These are phyloP conservation scores for Platerodrilus igneus DNA, from an alignment of 2,888 invertebrate species.

Conservation along the genomic window DNA sequence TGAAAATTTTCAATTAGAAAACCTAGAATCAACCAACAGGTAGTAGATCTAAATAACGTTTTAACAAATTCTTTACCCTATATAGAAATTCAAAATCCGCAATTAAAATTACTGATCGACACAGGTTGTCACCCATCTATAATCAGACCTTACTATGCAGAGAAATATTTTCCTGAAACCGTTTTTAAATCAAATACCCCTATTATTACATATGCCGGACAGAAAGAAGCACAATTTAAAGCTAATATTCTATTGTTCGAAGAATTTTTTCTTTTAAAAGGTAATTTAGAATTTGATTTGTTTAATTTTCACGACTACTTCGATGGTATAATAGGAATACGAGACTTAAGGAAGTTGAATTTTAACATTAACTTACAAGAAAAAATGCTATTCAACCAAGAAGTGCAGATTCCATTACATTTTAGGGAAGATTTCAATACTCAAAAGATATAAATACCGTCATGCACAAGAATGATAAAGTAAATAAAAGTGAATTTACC, in stretches of 20 bases:
- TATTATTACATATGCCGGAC: conserved; percentile 8
- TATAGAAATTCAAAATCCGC: conserved; percentile 9
- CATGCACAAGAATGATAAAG: no score
- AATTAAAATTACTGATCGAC: conserved; percentile 12
- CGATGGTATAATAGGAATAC: conserved; percentile 20
- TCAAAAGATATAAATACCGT: not conserved
- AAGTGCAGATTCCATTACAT: conserved; percentile 2
- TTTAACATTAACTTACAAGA: conserved; percentile 12
- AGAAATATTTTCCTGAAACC: conserved; percentile 8
- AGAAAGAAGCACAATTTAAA: conserved; percentile 7
- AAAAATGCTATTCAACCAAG: conserved; percentile 9
- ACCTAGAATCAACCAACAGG: no score
- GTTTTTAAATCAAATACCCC: conserved; percentile 9
- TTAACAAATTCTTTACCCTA: conserved; percentile 10
- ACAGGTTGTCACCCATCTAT: conserved; percentile 11
- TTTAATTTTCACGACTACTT: conserved; percentile 22
- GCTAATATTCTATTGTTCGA: conserved; percentile 12
- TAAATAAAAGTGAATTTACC: conserved; percentile 2
- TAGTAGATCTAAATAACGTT: conserved; percentile 12
- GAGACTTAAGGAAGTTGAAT: conserved; percentile 15
- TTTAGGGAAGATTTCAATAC: not conserved
- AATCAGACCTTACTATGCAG: conserved; percentile 8
- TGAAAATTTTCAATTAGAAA: no score
- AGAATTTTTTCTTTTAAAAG: conserved; percentile 12
- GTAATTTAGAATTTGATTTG: conserved; percentile 12